A percentile compares a stretch with the other conserved stretches of the same genome.
phyloP scores from a whole-genome alignment of 2,113 vertebrate species.

The Herpetotheres cachinnans region DNA sequence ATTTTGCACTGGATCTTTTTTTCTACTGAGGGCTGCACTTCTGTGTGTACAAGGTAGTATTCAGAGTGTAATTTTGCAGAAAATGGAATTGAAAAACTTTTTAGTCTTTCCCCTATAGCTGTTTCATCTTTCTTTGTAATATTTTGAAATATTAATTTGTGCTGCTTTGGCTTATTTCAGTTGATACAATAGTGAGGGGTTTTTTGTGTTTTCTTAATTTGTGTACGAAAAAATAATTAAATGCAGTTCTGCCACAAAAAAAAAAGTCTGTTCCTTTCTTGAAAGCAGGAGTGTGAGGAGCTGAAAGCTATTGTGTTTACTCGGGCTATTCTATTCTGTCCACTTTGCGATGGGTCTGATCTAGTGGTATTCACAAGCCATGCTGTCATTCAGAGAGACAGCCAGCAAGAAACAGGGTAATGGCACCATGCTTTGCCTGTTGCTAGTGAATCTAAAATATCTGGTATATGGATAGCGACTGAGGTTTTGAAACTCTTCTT shows the following conservation, averaged over 20 bases:
- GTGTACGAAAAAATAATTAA: conserved; percentile 30
- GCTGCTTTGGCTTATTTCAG: neutral
- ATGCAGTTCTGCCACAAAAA: neutral
- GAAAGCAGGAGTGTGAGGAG: neutral
- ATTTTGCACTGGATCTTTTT: neutral
- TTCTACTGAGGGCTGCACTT: neutral
- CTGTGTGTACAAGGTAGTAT: neutral
- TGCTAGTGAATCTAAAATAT: accelerated
- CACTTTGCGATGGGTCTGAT: accelerated
- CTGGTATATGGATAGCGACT: neutral
- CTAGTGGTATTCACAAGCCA: accelerated
- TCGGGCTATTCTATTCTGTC: accelerated
- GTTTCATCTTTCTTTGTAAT: neutral
- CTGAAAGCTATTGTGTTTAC: neutral
- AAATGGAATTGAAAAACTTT: neutral
- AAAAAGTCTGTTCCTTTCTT: neutral
- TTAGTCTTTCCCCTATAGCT: neutral
- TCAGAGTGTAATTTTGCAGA: neutral
- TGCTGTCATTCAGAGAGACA: neutral
- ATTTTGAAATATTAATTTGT: neutral
- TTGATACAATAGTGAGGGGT: neutral
- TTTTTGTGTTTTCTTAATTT: neutral
- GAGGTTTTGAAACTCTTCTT: neutral
- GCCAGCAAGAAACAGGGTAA: accelerated
- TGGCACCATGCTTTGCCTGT: neutral